Evolutionary conservation across 2,113 vertebrate genomes (phyloP).

Genomic region (Tychaedon coryphoeus): DNA sequence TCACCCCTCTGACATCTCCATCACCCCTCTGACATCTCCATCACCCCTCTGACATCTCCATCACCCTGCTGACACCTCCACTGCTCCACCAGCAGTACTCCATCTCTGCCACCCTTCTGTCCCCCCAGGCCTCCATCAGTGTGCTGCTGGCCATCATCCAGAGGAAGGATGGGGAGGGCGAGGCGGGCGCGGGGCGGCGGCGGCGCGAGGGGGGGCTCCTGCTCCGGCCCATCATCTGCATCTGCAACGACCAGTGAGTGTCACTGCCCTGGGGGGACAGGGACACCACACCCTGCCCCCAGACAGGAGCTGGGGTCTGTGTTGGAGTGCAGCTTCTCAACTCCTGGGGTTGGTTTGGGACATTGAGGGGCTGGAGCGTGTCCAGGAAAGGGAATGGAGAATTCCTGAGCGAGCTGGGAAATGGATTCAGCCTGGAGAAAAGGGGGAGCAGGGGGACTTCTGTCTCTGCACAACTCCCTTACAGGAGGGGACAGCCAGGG

Average conservation of each 20-base stretch:
- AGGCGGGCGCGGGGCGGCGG: conserved; percentile 25
- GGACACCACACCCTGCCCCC: no score
- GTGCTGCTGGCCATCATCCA: conserved; percentile 84
- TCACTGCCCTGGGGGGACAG: fast-evolving
- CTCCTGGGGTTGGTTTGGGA: not conserved
- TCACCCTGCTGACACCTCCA: no score
- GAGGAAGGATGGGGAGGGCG: conserved; percentile 72
- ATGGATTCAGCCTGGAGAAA: not conserved
- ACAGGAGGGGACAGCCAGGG: not conserved
- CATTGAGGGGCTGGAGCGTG: fast-evolving
- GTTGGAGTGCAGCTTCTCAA: not conserved
- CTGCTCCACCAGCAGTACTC: fast-evolving
- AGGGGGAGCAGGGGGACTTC: not conserved
- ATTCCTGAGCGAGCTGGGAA: not conserved
- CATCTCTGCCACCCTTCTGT: not conserved
- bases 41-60: no score
- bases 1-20: no score
- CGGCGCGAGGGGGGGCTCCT: conserved; percentile 78
- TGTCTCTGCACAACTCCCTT: not conserved
- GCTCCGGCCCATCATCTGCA: conserved; percentile 90
- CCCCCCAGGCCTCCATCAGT: conserved; percentile 83
- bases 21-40: no score
- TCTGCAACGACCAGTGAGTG: conserved; percentile 87
- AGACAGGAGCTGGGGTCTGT: no score
- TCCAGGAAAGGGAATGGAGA: not conserved